Evolutionary conservation across 2,113 vertebrate species (phyloP), one percentile per base, ranked within the genome.

Genomic region (Platichthys flesus): DNA sequence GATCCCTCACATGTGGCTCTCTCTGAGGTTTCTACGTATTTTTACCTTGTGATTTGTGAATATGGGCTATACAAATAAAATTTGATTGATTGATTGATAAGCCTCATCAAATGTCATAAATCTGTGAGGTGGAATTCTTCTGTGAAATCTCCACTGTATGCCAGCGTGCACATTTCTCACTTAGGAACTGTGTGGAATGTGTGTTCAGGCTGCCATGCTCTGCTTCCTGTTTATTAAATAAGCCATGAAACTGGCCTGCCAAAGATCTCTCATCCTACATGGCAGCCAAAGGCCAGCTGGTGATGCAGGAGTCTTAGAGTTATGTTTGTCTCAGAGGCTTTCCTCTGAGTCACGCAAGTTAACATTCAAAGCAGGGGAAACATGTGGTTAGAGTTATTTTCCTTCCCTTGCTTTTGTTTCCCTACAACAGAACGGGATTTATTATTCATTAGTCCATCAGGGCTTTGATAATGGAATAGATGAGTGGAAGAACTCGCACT

Each of bases 361-460:
- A 26, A 82, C 31, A 55, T 72, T 82, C 60, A 80, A 84, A 76
- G 60, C 47, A 75, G 12, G 23, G 81, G 84, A 86, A 86, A 67
- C 51, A 61, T 73, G 63, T 58, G 81, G 58, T 83, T 82, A 42
- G 23, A 76, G 60, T 78, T 45, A 68, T 28, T 86, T 90, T 87
- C 85, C 83, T 85, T 78, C 73, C 84, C 59, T 71, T 87, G 74
- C 72, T 80, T 87, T 88, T 81, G 69, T 87, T 87, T 84, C 69
- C 57, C 61, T 55, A 47, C 45, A 67, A 61, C 65, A 82, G 75
- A 61, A 79, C 65, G 42, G 12, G 5, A 78, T 74, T 76, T 24
- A 68, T 81, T 83, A 83, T 88, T 86, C 67, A 67, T 87, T 24
- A 60, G 24, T 56, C 72, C 67, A 74, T 60, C 49, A 58, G 76